A percentile compares a stretch with the other conserved stretches of the same genome.
These are phyloP conservation scores for Chamaedrilus cognettii DNA, from an alignment of 2,888 invertebrate genomes.

Conservation along the genomic window DNA sequence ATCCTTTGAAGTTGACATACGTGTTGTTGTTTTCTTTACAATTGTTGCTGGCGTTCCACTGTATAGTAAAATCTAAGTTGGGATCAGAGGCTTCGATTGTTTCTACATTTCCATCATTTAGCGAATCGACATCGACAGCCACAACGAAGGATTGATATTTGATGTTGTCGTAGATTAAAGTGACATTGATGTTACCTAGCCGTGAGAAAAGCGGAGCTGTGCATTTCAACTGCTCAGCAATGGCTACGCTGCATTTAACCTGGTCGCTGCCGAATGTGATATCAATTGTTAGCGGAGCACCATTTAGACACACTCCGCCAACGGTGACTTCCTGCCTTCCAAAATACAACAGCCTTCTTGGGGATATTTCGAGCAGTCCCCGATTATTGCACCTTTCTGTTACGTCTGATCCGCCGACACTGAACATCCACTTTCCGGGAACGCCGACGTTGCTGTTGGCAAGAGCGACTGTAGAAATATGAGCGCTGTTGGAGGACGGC, in stretches of 20 bases:
- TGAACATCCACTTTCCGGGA: slow-evolving; percentile 23
- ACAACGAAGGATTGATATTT: not conserved
- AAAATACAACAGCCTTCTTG: slow-evolving; percentile 11
- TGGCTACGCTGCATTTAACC: not conserved
- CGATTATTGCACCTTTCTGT: slow-evolving; percentile 2
- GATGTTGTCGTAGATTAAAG: not conserved
- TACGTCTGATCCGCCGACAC: slow-evolving; percentile 14
- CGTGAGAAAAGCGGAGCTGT: not conserved
- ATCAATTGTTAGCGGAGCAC: not conserved
- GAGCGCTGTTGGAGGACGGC: slow-evolving; percentile 3
- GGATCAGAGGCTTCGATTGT: not conserved
- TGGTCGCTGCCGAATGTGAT: not conserved
- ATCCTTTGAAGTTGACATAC: not conserved
- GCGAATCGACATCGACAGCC: not conserved
- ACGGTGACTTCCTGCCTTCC: slow-evolving; percentile 11
- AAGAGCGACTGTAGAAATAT: slow-evolving; percentile 3
- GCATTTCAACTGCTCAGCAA: not conserved
- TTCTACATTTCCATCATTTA: not conserved
- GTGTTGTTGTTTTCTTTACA: not conserved
- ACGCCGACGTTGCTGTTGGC: slow-evolving; percentile 13
- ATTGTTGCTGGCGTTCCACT: not conserved
- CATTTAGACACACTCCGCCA: slow-evolving; percentile 16
- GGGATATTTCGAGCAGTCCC: slow-evolving; percentile 8
- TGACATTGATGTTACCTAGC: not conserved
- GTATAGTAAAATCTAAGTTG: not conserved